These are phyloP conservation scores for Folsomia candida DNA, from an alignment of 2,888 invertebrate genomes.

Conservation along the genomic window DNA sequence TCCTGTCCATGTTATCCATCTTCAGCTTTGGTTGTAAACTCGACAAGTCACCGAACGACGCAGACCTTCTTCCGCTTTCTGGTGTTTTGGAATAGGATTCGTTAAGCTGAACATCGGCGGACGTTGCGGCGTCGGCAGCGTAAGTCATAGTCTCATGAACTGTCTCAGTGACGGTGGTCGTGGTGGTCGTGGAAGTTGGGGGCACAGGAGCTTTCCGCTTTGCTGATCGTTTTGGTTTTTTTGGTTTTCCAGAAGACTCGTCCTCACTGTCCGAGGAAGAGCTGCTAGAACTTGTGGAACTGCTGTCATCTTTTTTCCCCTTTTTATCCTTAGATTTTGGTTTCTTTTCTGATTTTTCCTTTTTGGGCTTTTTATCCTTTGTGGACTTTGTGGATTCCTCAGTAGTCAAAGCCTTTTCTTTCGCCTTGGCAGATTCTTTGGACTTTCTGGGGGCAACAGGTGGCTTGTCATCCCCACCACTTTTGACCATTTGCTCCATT, in stretches of 20 bases:
- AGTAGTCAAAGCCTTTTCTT: constrained; percentile 1
- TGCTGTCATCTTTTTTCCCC: constrained; percentile 11
- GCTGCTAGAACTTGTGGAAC: constrained; percentile 27
- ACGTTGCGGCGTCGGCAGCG: constrained; percentile 23
- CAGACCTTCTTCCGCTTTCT: constrained; percentile 69
- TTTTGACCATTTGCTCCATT: not conserved
- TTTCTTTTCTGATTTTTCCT: constrained; percentile 24
- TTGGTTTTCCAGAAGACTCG: constrained; percentile 35
- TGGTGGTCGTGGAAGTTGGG: constrained; percentile 26
- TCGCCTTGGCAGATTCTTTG: constrained; percentile 25
- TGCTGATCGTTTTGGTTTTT: constrained; percentile 45
- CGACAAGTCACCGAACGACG: constrained; percentile 75
- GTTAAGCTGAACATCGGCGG: not conserved
- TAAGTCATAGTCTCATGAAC: constrained; percentile 28
- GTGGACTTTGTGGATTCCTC: not conserved
- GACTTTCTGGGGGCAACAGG: constrained; percentile 43
- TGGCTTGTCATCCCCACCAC: constrained; percentile 32
- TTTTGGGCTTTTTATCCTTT: constrained; percentile 7
- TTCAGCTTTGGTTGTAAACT: constrained; percentile 57
- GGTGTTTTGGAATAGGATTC: constrained; percentile 40
- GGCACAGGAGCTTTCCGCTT: constrained; percentile 51
- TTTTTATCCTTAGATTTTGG: constrained; percentile 1
- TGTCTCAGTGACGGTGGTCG: not conserved
- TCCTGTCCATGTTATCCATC: constrained; percentile 61
- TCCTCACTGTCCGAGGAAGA: constrained; percentile 30